phyloP scores from a whole-genome alignment of 2,113 vertebrate genomes.

The Corydoras maculifer region DNA sequence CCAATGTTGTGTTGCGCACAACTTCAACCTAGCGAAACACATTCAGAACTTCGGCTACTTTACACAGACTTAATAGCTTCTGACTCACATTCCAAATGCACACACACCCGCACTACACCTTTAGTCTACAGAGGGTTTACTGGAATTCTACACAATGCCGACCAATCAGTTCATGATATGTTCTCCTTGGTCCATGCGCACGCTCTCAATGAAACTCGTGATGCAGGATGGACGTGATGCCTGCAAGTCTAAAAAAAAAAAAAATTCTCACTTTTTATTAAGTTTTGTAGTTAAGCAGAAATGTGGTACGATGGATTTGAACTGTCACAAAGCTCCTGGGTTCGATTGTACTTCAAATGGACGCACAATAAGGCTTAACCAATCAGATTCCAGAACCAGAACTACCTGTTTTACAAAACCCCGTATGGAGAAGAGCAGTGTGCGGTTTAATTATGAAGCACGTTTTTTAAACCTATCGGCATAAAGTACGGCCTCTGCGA shows the following conservation, averaged over 20 bases:
- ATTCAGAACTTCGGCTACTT: not conserved
- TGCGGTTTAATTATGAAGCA: too few species aligned
- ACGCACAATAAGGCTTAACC: not conserved
- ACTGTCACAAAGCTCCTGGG: too few species aligned
- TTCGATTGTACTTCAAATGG: too few species aligned
- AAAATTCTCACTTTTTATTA: not conserved
- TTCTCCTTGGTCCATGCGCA: not conserved
- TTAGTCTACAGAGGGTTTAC: slow-evolving; percentile 16
- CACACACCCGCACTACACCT: slow-evolving; percentile 18
- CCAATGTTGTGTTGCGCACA: too few species aligned
- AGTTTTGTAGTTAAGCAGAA: too few species aligned
- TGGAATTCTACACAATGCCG: not conserved
- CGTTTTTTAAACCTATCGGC: too few species aligned
- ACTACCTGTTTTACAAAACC: not conserved
- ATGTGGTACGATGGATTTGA: too few species aligned
- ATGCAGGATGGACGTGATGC: too few species aligned
- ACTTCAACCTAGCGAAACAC: not conserved
- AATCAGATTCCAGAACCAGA: not conserved
- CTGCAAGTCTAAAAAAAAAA: not conserved
- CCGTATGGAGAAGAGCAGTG: too few species aligned
- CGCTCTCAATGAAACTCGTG: too few species aligned
- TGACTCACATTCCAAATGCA: slow-evolving; percentile 7
- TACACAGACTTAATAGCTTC: not conserved
- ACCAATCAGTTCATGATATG: not conserved
- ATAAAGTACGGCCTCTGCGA: not conserved